Evolutionary conservation across 92 coral and sea anemone genomes (phyloP).

Genomic region (Blastomussa wellsi): DNA sequence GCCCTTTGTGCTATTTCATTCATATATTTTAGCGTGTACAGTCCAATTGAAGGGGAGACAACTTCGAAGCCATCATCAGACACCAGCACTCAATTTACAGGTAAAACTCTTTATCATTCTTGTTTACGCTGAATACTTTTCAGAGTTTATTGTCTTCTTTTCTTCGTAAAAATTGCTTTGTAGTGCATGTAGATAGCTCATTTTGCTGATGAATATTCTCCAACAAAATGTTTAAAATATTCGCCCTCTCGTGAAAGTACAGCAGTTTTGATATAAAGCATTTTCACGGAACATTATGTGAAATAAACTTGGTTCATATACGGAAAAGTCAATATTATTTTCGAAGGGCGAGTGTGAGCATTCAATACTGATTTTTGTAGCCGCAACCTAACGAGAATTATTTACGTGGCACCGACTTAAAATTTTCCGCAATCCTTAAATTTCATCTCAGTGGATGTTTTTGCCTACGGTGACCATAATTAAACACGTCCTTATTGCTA

Average conservation of each 20-base stretch:
- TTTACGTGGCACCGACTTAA: not conserved
- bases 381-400: not conserved
- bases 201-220: not conserved
- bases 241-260: slow-evolving; percentile 7
- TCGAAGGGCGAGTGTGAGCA: slow-evolving; percentile 23
- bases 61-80: slow-evolving; percentile 18
- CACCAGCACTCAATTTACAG: slow-evolving; percentile 1
- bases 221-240: not conserved
- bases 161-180: not conserved
- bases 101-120: not conserved
- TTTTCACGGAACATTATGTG: not conserved
- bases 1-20: not conserved
- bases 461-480: slow-evolving; percentile 32
- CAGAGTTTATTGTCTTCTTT: not conserved
- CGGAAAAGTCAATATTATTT: slow-evolving; percentile 25
- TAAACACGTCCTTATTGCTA: slow-evolving; percentile 12
- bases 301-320: slow-evolving; percentile 2
- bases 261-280: not conserved
- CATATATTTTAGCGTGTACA: not conserved
- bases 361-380: slow-evolving; percentile 16
- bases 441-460: not conserved
- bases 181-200: not conserved
- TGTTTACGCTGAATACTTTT: not conserved
- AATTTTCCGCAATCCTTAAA: slow-evolving; percentile 31
- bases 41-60: slow-evolving; percentile 8